Evolutionary conservation across 1,140 invertebrate genomes (phyloP), one percentile per base, ranked within the genome.

Genomic region (Grapholita molesta): DNA sequence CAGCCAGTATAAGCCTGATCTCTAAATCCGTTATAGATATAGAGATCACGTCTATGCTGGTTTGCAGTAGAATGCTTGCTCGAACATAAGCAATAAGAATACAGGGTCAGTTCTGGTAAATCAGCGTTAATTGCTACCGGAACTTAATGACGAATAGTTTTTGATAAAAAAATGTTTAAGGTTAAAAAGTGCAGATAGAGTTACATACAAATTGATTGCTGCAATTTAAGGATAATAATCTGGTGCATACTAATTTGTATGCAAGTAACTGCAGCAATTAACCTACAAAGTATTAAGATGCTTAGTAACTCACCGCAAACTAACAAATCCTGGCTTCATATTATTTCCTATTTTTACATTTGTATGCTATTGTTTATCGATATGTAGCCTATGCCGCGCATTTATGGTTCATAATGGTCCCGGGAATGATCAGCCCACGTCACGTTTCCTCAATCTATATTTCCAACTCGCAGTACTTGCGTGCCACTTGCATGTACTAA

Each of bases 321-420:
- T 65, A 35, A 35, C 18, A 38, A 21, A 18, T 35, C 64, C 33
- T 9, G 15, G 64, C 64, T 65, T 65, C 64, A 33, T 65, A 11
- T 38, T n/a, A n/a, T n/a, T n/a, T 65, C 64, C 64, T 65, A 65
- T 65, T n/a, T 11, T 38, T 65, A 35, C 4, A 65, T 65, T 35
- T 32, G 15, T 23, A n/a, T 32, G 8, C 28, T 9, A 18, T 30
- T 18, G 24, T 35, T 15, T 21, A 23, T 38, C 11, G 6, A 5
- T 11, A 33, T 11, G 33, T 65, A 65, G 64, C 33, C 33, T 65
- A 33, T 61, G 55, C 18, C 55, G 55, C 55, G 55, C 12, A 61
- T 15, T n/a, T 33, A 15, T 38, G 35, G 64, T 65, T 65, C 32
- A 18, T 15, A 53, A 66, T 67, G 66, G 33, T 65, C 64, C 33